Conservation (phyloP, 2,888 invertebrate species). For the Torymus tubicola region DNA sequence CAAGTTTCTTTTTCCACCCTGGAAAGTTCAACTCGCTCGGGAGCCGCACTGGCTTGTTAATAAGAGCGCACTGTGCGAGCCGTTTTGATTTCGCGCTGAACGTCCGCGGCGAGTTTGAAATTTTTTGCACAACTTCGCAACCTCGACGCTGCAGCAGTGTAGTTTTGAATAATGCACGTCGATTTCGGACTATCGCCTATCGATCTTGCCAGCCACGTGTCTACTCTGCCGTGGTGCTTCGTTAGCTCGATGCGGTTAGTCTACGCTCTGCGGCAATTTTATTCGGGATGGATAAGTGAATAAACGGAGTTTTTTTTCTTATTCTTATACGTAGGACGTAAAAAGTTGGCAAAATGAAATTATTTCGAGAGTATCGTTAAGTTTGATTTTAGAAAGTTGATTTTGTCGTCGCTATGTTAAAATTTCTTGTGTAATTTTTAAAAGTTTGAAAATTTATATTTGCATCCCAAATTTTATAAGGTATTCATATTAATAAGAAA, state of each 20-base stretch:
- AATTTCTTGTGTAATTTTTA: too few species aligned
- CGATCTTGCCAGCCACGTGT: neutral
- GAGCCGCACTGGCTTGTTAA: slow-evolving; percentile 7
- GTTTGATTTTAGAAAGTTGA: too few species aligned
- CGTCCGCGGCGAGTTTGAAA: neutral
- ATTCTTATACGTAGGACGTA: neutral
- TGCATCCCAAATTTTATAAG: too few species aligned
- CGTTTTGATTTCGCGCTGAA: slow-evolving; percentile 8
- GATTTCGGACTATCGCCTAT: slow-evolving; percentile 10
- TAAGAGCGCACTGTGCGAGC: neutral
- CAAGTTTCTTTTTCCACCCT: slow-evolving; percentile 7
- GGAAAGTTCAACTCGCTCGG: neutral
- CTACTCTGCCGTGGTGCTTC: neutral
- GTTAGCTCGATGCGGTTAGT: neutral
- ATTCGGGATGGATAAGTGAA: too few species aligned
- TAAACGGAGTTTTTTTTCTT: too few species aligned
- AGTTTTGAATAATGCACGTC: slow-evolving; percentile 43
- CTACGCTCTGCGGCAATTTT: too few species aligned
- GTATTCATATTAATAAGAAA: too few species aligned
- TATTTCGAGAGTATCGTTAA: neutral
- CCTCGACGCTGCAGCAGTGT: neutral
- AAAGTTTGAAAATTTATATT: too few species aligned
- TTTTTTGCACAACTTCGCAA: slow-evolving; percentile 15
- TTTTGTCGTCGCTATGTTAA: too few species aligned
- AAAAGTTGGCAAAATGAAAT: neutral